These are phyloP conservation scores for Caenorhabditis uteleia DNA, from an alignment of 2,888 invertebrate genomes.

Conservation along the genomic window DNA sequence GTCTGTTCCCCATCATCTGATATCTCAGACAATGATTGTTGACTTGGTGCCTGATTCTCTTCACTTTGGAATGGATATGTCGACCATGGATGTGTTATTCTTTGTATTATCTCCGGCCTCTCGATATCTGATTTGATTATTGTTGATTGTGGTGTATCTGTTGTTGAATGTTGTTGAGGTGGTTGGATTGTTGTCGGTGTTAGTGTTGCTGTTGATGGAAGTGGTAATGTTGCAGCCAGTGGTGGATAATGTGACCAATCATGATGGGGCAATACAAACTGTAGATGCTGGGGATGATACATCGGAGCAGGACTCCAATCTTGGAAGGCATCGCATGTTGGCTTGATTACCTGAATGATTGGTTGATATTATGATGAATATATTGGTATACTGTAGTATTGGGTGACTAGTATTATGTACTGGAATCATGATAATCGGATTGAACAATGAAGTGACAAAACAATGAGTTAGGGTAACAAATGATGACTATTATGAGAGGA, in stretches of 20 bases:
- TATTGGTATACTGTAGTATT: no score
- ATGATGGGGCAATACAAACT: conserved; percentile 42
- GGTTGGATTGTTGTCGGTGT: not conserved
- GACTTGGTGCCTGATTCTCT: conserved; percentile 17
- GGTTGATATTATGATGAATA: no score
- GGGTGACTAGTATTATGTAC: no score
- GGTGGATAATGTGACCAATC: conserved; percentile 43
- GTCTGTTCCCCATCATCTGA: conserved; percentile 50
- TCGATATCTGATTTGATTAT: conserved; percentile 38
- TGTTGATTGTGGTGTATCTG: no score
- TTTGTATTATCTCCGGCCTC: conserved; percentile 52
- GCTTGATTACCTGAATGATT: conserved; percentile 58
- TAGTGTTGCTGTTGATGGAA: not conserved
- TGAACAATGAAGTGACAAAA: no score
- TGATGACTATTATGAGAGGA: no score
- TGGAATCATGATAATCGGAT: no score
- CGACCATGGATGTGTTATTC: conserved; percentile 38
- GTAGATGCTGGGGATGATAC: conserved; percentile 37
- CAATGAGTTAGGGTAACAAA: no score
- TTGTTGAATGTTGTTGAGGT: conserved; percentile 5
- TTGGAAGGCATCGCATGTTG: conserved; percentile 58
- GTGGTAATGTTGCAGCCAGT: conserved; percentile 15
- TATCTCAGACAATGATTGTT: conserved; percentile 24
- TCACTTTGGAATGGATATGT: conserved; percentile 43
- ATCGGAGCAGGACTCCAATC: conserved; percentile 44